Base-by-base conservation (phyloP, 2,797 vertebrate genomes). In the Telmatherina bonti region DNA sequence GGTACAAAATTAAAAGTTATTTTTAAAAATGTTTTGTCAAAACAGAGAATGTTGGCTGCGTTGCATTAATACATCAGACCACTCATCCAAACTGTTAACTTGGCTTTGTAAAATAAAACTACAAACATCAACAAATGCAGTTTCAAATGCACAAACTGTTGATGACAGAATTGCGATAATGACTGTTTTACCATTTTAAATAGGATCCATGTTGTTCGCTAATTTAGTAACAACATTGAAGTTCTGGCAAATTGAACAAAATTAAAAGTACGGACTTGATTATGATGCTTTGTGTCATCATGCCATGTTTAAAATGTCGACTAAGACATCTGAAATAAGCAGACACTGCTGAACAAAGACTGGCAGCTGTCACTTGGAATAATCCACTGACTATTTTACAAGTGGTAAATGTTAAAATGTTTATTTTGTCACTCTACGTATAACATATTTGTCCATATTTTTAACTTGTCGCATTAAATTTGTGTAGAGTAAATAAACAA, bases 151-250 rank as follows among this genome's bases (percentile, higher is more conserved):
- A 60, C 24, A 47, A 54, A 66, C 24, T 60, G 56, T 57, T 55
- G 29, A 70, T 63, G n/a, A 36, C 54, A 49, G 30, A 57, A 35
- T 35, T 47, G 65, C 65, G 15, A 22, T 69, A 59, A 72, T 38
- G 43, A 52, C 22, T 13, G 33, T 72, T 47, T 36, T 22, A 47
- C 41, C 47, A 49, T 8, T 20, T 49, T 20, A 49, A 22, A 20
- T 12, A 52, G 11, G n/a, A 52, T 10, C 7, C 31, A 52, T 22
- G 2, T n/a, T n/a, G 47, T 51, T 36, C 11, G 12, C 35, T 36
- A 36, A 36, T 11, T 36, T 36, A 2, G 35, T 36, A 11, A 11
- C 35, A 36, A 36, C 35, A 36, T 36, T 9, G 11, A 36, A 36
- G 35, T 36, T 9, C 9, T 11, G 35, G 11, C 35, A 36, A 36